Percentiles rank a stretch among this genome's conserved stretches.
Conservation (phyloP, 2,888 invertebrate species). For the Nasonovia ribisnigri region DNA sequence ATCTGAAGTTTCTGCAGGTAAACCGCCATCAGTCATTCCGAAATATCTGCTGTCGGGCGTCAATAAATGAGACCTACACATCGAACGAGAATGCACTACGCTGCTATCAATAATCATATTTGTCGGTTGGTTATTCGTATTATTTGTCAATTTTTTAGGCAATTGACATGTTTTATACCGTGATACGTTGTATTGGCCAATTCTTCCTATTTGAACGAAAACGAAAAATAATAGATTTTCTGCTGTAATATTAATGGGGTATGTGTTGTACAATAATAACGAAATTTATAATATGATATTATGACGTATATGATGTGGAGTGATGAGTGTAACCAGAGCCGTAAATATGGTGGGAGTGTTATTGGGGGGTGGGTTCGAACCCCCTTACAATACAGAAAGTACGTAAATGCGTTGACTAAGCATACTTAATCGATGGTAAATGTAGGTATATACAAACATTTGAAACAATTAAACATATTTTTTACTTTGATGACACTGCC, state of each 20-base stretch:
- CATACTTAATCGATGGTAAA: no score
- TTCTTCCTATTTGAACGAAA: slow-evolving; percentile 4
- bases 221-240: background rate
- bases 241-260: background rate
- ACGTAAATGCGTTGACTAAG: no score
- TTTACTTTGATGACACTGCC: no score
- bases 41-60: background rate
- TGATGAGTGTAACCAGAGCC: background rate
- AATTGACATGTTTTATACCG: background rate
- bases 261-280: background rate
- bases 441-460: no score
- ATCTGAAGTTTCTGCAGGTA: background rate
- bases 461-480: no score
- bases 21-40: no score
- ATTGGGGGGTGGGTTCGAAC: no score
- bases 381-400: no score
- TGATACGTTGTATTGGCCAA: slow-evolving; percentile 31
- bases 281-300: background rate
- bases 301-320: background rate
- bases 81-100: slow-evolving; percentile 7
- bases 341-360: no score
- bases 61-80: background rate
- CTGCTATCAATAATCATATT: background rate
- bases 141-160: background rate
- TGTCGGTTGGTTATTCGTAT: background rate